These are phyloP conservation scores for Macropodus opercularis DNA, from an alignment of 2,797 vertebrate species.

Conservation along the genomic window DNA sequence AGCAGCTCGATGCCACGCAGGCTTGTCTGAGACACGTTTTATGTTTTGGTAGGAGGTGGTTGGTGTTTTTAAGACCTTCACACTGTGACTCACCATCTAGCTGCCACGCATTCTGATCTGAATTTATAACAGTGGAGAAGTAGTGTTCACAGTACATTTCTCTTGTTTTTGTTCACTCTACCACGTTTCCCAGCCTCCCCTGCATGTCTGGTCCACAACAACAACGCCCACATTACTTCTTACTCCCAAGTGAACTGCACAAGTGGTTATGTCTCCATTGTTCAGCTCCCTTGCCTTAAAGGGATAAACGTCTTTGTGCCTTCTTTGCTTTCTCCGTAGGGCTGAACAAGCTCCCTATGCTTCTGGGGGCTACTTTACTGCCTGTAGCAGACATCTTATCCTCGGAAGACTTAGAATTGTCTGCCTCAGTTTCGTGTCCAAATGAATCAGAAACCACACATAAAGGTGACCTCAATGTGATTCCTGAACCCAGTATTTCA, in stretches of 20 bases:
- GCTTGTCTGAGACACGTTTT: constrained; percentile 5
- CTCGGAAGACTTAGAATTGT: constrained; percentile 78
- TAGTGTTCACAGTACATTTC: not conserved
- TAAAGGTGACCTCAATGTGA: constrained; percentile 72
- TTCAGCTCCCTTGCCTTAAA: constrained; percentile 30
- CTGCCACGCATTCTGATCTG: constrained; percentile 14
- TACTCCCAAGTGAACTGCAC: constrained; percentile 82
- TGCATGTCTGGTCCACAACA: constrained; percentile 16
- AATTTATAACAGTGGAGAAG: constrained; percentile 19
- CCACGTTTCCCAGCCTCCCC: constrained; percentile 14
- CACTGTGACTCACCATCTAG: not conserved
- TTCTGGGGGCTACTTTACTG: constrained; percentile 86
- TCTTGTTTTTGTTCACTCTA: constrained; percentile 3
- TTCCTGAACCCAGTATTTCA: constrained; percentile 46
- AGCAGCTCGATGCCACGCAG: constrained; percentile 8
- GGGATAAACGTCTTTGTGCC: constrained; percentile 75
- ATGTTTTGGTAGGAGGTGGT: not conserved
- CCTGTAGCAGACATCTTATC: constrained; percentile 83
- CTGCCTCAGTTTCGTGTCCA: constrained; percentile 71
- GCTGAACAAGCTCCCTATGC: constrained; percentile 83
- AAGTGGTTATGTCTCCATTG: constrained; percentile 43
- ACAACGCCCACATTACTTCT: constrained; percentile 63
- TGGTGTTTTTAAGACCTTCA: constrained; percentile 20
- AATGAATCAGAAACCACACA: constrained; percentile 73
- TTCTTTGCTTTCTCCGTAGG: constrained; percentile 84